These are phyloP conservation scores for Drosophila repleta DNA, from an alignment of 1,140 invertebrate species.

Conservation along the genomic window DNA sequence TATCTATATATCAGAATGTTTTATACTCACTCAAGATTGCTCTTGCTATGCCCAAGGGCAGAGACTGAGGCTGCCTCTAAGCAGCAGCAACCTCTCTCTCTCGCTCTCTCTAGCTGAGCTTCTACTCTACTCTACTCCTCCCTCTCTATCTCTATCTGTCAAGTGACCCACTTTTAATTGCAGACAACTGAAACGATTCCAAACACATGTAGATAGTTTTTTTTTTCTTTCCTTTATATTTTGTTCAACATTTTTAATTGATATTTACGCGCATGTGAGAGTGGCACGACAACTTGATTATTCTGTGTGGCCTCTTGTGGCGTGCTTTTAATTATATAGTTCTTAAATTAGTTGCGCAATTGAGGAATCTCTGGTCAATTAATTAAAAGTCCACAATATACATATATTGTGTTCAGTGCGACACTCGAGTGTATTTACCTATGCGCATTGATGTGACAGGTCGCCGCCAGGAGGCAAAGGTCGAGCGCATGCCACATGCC, in stretches of 20 bases:
- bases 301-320: background rate
- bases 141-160: background rate
- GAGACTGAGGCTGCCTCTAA: too few relatives aligned
- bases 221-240: background rate
- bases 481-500: too few relatives aligned
- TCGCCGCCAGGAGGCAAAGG: too few relatives aligned
- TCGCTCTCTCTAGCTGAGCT: background rate
- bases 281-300: conserved; percentile 6
- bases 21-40: too few relatives aligned
- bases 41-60: too few relatives aligned
- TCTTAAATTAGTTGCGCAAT: conserved; percentile 1
- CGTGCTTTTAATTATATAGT: background rate
- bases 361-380: background rate
- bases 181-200: conserved; percentile 1
- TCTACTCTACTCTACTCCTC: background rate
- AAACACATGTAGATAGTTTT: too few relatives aligned
- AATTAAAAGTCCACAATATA: background rate
- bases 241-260: conserved; percentile 22
- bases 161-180: conserved; percentile 33
- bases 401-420: too few relatives aligned
- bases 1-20: too few relatives aligned
- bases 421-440: too few relatives aligned
- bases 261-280: conserved; percentile 20
- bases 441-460: too few relatives aligned
- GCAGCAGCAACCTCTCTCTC: background rate